These are phyloP conservation scores for Cheilosia scutellata DNA, from an alignment of 2,888 invertebrate species.

Conservation along the genomic window DNA sequence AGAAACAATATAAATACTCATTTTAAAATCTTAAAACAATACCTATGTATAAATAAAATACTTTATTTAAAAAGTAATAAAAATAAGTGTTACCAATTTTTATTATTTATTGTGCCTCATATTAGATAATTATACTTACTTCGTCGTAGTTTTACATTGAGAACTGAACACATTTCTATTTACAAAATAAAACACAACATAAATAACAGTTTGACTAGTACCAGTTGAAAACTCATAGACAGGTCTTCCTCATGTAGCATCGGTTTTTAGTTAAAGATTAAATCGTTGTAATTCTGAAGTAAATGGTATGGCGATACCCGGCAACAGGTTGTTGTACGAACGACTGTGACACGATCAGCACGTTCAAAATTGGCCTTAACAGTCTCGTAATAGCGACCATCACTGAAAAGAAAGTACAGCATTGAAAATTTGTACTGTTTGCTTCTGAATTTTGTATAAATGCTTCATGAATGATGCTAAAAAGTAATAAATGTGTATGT, in stretches of 20 bases:
- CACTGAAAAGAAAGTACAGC: conserved; percentile 86
- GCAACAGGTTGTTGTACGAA: conserved; percentile 98
- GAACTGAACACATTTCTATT: conserved; percentile 34
- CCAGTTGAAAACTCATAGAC: not conserved
- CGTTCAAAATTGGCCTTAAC: conserved; percentile 99
- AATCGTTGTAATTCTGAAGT: conserved; percentile 95
- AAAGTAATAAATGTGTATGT: no score
- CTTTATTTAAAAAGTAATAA: not conserved
- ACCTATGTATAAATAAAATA: no score
- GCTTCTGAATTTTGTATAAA: no score
- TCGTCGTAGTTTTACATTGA: conserved; percentile 22
- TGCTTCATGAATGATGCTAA: no score
- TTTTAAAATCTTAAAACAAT: no score
- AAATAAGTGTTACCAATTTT: conserved; percentile 3
- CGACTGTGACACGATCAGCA: conserved; percentile 98
- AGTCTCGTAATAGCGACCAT: conserved; percentile 99
- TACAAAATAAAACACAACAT: conserved; percentile 46
- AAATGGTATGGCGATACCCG: conserved; percentile 97
- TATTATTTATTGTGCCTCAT: conserved; percentile 16
- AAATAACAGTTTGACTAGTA: conserved; percentile 58
- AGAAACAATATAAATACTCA: no score
- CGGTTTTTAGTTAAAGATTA: conserved; percentile 94
- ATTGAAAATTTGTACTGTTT: not conserved
- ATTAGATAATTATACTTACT: not conserved
- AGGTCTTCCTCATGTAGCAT: not conserved